Conservation (phyloP, 2,888 invertebrate genomes). For the Sclerodermus sp. region DNA sequence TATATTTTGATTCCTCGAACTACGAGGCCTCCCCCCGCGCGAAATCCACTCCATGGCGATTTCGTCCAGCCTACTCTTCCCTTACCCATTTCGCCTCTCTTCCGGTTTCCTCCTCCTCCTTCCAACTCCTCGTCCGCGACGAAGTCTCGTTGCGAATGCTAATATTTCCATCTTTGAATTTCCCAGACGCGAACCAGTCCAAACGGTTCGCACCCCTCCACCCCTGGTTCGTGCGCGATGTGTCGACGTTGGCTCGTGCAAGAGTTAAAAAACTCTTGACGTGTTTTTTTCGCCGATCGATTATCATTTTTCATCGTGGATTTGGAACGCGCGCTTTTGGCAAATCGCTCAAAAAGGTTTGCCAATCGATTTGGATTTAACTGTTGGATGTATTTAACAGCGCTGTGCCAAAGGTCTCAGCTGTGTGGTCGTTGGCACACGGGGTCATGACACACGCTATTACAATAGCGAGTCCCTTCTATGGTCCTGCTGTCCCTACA, state of each 20-base stretch:
- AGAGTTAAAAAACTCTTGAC: too few species aligned
- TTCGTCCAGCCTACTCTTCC: constrained; percentile 1
- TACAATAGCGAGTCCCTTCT: constrained; percentile 33
- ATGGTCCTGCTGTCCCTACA: too few species aligned
- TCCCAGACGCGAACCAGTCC: too few species aligned
- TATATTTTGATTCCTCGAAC: constrained; percentile 49
- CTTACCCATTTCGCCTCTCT: not conserved
- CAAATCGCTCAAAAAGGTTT: too few species aligned
- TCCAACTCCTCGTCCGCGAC: constrained; percentile 16
- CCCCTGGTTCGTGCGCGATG: too few species aligned
- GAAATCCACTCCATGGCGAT: too few species aligned
- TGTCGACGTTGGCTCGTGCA: too few species aligned
- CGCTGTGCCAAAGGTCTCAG: constrained; percentile 33
- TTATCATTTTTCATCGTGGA: too few species aligned
- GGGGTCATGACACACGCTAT: constrained; percentile 43
- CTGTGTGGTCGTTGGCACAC: constrained; percentile 39
- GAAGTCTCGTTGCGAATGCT: constrained; percentile 46
- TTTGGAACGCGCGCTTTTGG: too few species aligned
- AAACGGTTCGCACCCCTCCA: too few species aligned
- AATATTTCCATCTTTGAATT: constrained; percentile 37
- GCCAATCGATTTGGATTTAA: constrained; percentile 6
- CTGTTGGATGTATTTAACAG: constrained; percentile 31
- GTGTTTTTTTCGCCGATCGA: too few species aligned
- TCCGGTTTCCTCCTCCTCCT: constrained; percentile 5
- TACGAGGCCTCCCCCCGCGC: constrained; percentile 8